Base-by-base conservation (phyloP, 2,888 invertebrate genomes). In the Meiosimyza platycephala region DNA sequence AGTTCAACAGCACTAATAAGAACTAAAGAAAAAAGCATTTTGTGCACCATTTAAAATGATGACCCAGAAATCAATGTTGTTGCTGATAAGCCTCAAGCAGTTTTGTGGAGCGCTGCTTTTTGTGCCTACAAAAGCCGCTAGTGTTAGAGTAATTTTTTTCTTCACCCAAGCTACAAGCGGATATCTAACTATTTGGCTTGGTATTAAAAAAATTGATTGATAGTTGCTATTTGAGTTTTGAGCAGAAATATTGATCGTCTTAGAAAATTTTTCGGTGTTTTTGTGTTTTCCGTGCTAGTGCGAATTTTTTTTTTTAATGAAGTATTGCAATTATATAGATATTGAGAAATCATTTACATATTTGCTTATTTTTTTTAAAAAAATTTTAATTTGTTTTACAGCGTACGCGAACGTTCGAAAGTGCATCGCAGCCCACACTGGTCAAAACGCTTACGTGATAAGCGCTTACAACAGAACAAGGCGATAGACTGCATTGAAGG, bases 361-460 rank as follows among this genome's bases (percentile, higher is more conserved):
- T 40, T 50, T 63, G 47, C 57, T 28, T 63, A 50, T 67, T 51
- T 67, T n/a, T 40, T 9, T 40, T 22, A 22, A 40, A 9, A 4
- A 9, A 6, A 16, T 72, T 68, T 65, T 59, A 16, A 75, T 51
- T 72, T 70, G 74, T 28, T 50, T 82, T 82, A 6, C 76, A 87
- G 87, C 64, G 85, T 87, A 9, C 83, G 87, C 64, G 86, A 87
- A 79, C 83, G 86, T 65, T 82, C 82, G 18, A 87, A 86, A 77
- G 80, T 79, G 50, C 85, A 86, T 78, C 85, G 85, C 62, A 87
- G 85, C 78, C 87, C 87, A 6, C 86, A 86, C 79, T 87, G 87
- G 87, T 87, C 86, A 54, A 86, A 84, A 75, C 83, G 85, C 75
- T 85, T 87, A 57, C 80, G 87, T 76, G 86, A 87, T 78, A 85